These are phyloP conservation scores for Rhagonycha fulva DNA, from an alignment of 2,888 invertebrate species.

Conservation along the genomic window DNA sequence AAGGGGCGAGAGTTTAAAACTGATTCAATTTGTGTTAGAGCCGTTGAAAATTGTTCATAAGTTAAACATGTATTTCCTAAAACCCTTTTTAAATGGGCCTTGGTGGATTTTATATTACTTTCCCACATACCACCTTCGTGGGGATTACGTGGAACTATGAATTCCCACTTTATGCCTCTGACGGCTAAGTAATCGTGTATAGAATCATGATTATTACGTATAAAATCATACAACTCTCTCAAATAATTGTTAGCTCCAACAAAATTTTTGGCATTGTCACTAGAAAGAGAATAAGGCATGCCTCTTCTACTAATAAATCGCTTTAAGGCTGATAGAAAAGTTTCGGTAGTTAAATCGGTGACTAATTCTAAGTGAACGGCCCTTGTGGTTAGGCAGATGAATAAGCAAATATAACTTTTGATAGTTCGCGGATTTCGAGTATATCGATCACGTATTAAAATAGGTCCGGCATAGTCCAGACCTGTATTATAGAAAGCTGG, in stretches of 20 bases:
- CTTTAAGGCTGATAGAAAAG: slow-evolving; percentile 41
- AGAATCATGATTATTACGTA: not conserved
- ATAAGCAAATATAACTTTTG: slow-evolving; percentile 34
- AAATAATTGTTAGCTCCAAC: slow-evolving; percentile 40
- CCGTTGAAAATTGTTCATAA: slow-evolving; percentile 39
- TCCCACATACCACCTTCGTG: slow-evolving; percentile 36
- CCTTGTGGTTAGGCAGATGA: slow-evolving; percentile 42
- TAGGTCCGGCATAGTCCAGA: slow-evolving; percentile 29
- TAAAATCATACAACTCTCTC: slow-evolving; percentile 23
- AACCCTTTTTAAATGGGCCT: slow-evolving; percentile 35
- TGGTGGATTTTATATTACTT: slow-evolving; percentile 36
- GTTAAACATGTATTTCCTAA: slow-evolving; percentile 32
- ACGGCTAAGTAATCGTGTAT: not conserved
- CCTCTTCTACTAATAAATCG: slow-evolving; percentile 43
- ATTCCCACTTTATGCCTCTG: slow-evolving; percentile 35
- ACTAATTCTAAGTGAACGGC: slow-evolving; percentile 47
- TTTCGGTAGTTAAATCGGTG: slow-evolving; percentile 38
- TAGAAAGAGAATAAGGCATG: slow-evolving; percentile 33
- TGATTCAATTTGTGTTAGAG: slow-evolving; percentile 39
- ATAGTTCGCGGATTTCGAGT: slow-evolving; percentile 8
- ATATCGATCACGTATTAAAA: slow-evolving; percentile 14
- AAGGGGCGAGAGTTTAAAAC: slow-evolving; percentile 41
- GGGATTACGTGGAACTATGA: slow-evolving; percentile 33
- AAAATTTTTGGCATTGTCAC: slow-evolving; percentile 45
- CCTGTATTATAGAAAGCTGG: slow-evolving; percentile 15